Evolutionary conservation across 2,113 vertebrate species (phyloP).

Genomic region (Vulpes lagopus): DNA sequence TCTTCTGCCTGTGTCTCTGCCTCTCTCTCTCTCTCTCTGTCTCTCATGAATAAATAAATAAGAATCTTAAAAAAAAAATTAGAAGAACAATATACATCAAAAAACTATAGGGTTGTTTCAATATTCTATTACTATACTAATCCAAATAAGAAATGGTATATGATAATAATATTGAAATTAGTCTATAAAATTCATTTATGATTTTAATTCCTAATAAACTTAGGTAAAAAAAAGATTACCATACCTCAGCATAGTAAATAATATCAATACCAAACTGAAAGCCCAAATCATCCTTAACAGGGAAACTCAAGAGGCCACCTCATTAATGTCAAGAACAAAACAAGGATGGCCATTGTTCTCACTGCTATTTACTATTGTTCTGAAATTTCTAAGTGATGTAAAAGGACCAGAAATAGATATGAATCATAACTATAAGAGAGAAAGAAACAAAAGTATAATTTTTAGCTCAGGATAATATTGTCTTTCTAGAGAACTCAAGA

Average conservation of each 20-base stretch:
- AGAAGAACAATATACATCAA: not conserved
- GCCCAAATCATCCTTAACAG: not conserved
- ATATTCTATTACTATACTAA: conserved; percentile 4
- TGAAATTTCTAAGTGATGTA: conserved; percentile 30
- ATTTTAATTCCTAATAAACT: conserved; percentile 39
- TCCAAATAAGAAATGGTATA: conserved; percentile 33
- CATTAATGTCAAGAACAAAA: not conserved
- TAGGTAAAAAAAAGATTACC: not conserved
- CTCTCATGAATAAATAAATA: too few relatives aligned
- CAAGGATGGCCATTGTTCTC: not conserved
- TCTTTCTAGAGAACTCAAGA: conserved; percentile 71
- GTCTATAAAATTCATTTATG: conserved; percentile 46
- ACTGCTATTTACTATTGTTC: not conserved
- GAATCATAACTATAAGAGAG: conserved; percentile 35
- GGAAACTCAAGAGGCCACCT: not conserved
- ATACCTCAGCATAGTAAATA: conserved; percentile 34
- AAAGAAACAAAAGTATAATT: conserved; percentile 25
- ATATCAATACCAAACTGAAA: not conserved
- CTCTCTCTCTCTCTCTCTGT: too few relatives aligned
- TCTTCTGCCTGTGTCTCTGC: too few relatives aligned
- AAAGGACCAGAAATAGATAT: conserved; percentile 37
- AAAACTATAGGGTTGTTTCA: not conserved
- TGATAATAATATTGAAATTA: conserved; percentile 40
- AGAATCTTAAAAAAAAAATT: not conserved
- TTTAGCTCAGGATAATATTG: conserved; percentile 44